These are phyloP conservation scores for Zapus hudsonius DNA, from an alignment of 2,113 vertebrate genomes.

Conservation along the genomic window DNA sequence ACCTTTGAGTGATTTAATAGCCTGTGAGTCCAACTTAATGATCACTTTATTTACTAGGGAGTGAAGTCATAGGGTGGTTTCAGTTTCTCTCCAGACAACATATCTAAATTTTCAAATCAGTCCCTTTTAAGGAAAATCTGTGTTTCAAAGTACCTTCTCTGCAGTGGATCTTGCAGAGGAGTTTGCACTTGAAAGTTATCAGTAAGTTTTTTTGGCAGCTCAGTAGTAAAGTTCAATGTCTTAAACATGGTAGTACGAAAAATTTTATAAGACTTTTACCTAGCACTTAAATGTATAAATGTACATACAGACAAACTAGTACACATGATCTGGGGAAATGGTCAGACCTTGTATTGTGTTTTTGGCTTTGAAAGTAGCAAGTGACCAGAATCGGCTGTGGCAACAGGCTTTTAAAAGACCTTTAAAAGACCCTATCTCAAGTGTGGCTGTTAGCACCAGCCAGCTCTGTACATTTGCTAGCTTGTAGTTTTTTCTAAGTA, in stretches of 20 bases:
- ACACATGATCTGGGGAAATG: conserved; percentile 86
- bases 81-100: conserved; percentile 85
- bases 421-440: conserved; percentile 90
- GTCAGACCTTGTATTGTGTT: conserved; percentile 84
- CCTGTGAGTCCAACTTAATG: conserved; percentile 87
- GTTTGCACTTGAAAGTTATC: conserved; percentile 89
- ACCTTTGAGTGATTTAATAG: conserved; percentile 90
- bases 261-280: conserved; percentile 88
- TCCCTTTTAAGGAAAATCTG: conserved; percentile 82
- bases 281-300: conserved; percentile 91
- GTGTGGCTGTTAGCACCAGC: conserved; percentile 90
- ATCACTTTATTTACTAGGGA: conserved; percentile 86
- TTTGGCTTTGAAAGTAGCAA: conserved; percentile 87
- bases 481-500: conserved; percentile 93
- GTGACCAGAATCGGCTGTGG: conserved; percentile 85
- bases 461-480: conserved; percentile 92
- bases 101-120: conserved; percentile 80
- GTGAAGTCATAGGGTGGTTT: conserved; percentile 85
- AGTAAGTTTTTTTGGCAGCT: conserved; percentile 89
- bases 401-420: conserved; percentile 89
- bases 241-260: conserved; percentile 87
- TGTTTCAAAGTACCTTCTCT: conserved; percentile 85
- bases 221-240: conserved; percentile 84
- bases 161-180: conserved; percentile 83
- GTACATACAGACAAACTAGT: conserved; percentile 88